A percentile compares a stretch with the other conserved stretches of the same genome.
Evolutionary conservation across 2,797 vertebrate genomes (phyloP).

Genomic region (Jordanella pulchra): DNA sequence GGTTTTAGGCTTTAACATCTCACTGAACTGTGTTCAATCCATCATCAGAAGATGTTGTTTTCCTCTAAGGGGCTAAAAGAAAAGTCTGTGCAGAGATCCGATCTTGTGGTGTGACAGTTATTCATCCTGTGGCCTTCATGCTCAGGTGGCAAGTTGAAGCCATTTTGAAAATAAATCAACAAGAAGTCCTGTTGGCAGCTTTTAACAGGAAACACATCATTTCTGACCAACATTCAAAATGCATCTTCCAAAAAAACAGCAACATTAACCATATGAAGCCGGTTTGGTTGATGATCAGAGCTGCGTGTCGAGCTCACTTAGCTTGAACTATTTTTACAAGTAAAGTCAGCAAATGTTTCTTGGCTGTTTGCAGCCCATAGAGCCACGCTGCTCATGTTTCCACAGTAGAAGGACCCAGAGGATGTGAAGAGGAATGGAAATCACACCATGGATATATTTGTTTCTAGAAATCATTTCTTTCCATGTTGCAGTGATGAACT

Average conservation of each 20-base stretch:
- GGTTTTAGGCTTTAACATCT: too few relatives aligned
- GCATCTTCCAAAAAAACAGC: neutral
- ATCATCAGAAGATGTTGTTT: too few relatives aligned
- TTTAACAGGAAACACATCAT: neutral
- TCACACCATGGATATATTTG: neutral
- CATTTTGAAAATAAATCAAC: neutral
- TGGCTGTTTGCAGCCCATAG: neutral
- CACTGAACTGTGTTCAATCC: too few relatives aligned
- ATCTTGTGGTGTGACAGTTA: neutral
- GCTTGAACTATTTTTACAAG: neutral
- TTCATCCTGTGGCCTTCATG: neutral
- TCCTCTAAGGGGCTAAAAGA: too few relatives aligned
- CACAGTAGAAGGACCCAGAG: neutral
- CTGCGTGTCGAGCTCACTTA: too few relatives aligned
- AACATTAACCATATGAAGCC: neutral
- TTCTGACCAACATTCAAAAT: neutral
- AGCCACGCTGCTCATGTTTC: neutral
- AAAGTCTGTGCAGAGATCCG: neutral
- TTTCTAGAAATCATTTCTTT: neutral
- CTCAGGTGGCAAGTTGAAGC: neutral
- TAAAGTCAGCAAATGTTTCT: neutral
- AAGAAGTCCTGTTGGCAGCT: neutral
- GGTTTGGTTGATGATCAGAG: too few relatives aligned
- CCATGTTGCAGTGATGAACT: neutral
- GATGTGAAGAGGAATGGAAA: neutral